phyloP scores from a whole-genome alignment of 2,113 vertebrate species.

The Pluvialis apricaria region DNA sequence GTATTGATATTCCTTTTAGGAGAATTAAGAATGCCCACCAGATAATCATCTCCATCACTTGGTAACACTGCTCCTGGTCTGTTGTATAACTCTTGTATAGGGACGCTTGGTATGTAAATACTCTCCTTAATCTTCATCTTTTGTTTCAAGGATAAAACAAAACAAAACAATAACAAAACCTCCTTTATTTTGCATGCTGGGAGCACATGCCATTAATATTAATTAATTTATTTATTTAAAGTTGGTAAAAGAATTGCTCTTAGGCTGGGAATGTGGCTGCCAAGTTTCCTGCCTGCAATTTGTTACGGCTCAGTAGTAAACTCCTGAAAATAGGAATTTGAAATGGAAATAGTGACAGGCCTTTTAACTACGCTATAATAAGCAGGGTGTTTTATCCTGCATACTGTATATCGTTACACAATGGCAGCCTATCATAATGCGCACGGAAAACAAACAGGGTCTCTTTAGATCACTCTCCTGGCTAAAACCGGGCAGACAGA shows the following conservation, averaged over 20 bases:
- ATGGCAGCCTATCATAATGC: conserved; percentile 61
- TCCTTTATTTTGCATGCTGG: conserved; percentile 45
- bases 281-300: conserved; percentile 76
- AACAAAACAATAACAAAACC: conserved; percentile 46
- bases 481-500: conserved; percentile 52
- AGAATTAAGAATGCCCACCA: background rate
- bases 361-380: conserved; percentile 65
- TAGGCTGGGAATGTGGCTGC: conserved; percentile 52
- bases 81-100: background rate
- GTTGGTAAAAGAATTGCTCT: conserved; percentile 65
- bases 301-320: conserved; percentile 71
- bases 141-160: conserved; percentile 44
- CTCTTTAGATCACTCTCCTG: conserved; percentile 46
- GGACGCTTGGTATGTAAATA: background rate
- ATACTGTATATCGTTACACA: conserved; percentile 63
- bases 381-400: conserved; percentile 64
- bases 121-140: background rate
- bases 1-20: background rate
- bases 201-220: conserved; percentile 70
- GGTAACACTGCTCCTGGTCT: background rate
- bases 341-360: conserved; percentile 73
- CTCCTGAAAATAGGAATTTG: conserved; percentile 71
- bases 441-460: conserved; percentile 57
- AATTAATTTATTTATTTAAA: conserved; percentile 68
- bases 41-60: background rate